phyloP scores from a whole-genome alignment of 1,140 invertebrate genomes.

The Elymnias hypermnestra region DNA sequence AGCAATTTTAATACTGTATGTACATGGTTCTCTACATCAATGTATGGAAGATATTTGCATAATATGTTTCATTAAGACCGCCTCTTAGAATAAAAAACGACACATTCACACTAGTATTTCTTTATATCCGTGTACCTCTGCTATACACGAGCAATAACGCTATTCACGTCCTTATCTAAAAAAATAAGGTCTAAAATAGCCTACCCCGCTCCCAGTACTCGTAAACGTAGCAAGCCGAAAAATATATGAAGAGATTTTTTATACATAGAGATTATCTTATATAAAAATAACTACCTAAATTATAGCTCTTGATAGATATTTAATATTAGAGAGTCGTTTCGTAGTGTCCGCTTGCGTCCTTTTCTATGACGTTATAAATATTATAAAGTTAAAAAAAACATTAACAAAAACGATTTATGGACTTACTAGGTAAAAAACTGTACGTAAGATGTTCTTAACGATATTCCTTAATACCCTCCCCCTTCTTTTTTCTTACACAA shows the following conservation, averaged over 20 bases:
- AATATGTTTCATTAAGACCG: too few species aligned
- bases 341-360: not conserved
- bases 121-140: not conserved
- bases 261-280: slow-evolving; percentile 6
- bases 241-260: slow-evolving; percentile 5
- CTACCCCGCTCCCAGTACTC: not conserved
- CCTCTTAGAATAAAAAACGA: too few species aligned
- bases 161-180: slow-evolving; percentile 7
- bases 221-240: slow-evolving; percentile 1
- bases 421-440: too few species aligned
- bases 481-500: too few species aligned
- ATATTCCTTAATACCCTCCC: too few species aligned
- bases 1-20: too few species aligned
- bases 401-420: too few species aligned
- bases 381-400: too few species aligned
- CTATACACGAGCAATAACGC: not conserved
- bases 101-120: slow-evolving; percentile 3
- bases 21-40: too few species aligned
- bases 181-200: slow-evolving; percentile 7
- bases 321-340: not conserved
- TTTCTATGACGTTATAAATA: too few species aligned
- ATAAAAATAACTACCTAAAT: slow-evolving; percentile 7
- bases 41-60: too few species aligned
- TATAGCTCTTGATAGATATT: slow-evolving; percentile 3
- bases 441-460: too few species aligned